These are phyloP conservation scores for Xestobium rufovillosum DNA, from an alignment of 2,888 invertebrate species.

Conservation along the genomic window DNA sequence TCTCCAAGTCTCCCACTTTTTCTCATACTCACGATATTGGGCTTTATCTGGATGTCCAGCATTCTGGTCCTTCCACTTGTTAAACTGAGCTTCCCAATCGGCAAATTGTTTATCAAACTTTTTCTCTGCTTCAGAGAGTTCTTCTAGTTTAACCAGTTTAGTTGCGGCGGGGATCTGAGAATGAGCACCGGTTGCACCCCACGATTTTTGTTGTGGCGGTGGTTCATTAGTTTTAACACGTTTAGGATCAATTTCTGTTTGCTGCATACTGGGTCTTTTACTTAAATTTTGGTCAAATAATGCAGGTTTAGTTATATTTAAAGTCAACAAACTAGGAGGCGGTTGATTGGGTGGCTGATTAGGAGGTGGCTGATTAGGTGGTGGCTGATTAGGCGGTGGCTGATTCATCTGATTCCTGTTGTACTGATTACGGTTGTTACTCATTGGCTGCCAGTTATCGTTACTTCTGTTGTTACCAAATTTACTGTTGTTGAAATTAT, in stretches of 20 bases:
- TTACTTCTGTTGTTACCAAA: not conserved
- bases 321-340: slow-evolving; percentile 13
- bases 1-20: slow-evolving; percentile 80
- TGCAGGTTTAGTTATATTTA: slow-evolving; percentile 18
- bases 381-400: slow-evolving; percentile 7
- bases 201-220: slow-evolving; percentile 9
- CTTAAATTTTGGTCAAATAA: slow-evolving; percentile 7
- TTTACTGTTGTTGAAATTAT: not conserved
- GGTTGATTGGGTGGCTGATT: slow-evolving; percentile 22
- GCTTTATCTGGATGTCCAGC: slow-evolving; percentile 85
- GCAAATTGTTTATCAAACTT: slow-evolving; percentile 83
- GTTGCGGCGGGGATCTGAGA: too few relatives aligned
- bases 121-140: slow-evolving; percentile 62
- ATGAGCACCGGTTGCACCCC: too few relatives aligned
- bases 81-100: slow-evolving; percentile 88
- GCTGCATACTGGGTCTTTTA: slow-evolving; percentile 1
- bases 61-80: slow-evolving; percentile 86
- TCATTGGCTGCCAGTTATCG: slow-evolving; percentile 10
- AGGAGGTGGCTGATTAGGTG: slow-evolving; percentile 30
- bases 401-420: not conserved
- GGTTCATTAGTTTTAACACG: slow-evolving; percentile 5
- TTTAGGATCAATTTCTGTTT: slow-evolving; percentile 2
- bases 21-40: slow-evolving; percentile 78
- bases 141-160: too few relatives aligned
- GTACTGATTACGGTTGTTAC: not conserved